Base-by-base conservation (phyloP, 2,888 invertebrate genomes). In the Harpagoxenus sublaevis region DNA sequence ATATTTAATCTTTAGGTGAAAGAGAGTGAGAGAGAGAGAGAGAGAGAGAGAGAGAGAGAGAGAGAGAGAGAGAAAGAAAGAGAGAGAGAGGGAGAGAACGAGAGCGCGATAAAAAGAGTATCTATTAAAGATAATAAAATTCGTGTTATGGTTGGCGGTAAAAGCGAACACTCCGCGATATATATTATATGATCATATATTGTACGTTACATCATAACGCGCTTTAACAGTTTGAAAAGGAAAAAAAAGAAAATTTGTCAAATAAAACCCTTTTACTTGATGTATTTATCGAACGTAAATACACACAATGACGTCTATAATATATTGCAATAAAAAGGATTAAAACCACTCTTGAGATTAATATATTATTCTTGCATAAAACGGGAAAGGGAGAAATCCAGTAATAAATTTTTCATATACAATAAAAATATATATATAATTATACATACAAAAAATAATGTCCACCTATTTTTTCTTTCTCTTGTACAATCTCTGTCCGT, bases 291-390 rank as follows among this genome's bases (percentile, higher is more conserved):
- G 35, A 73, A 68, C 66, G 73, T 84, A 84, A 79, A 84, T 73
- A 84, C 35, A 35, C 35, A 35, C 84, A 84, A 74, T 84, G 83
- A 83, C 70, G 75, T 85, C 83, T 85, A 84, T 84, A 85, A 83
- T 77, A 85, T 85, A 85, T 85, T 85, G 85, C 85, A 85, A 85
- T 85, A 85, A 85, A 84, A 85, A 65, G 71, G 12, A 79, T n/a
- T 70, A 70, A 79, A 79, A 79, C 23, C 70, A 57, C 12, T 57
- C 6, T n/a, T 15, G 28, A 66, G 53, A 39, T 15, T 18, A 65
- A 18, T 23, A 23, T 23, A 23, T 65, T 77, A 6, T 77, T 77
- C 39, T 42, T 66, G 10, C 15, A 12, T 31, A 45, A 18, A n/a
- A 62, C 9, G 6, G 9, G 23, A 10, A 3, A 60, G 0, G 18